phyloP scores from a whole-genome alignment of 1,140 invertebrate species.

The Scaptomyza hsui region DNA sequence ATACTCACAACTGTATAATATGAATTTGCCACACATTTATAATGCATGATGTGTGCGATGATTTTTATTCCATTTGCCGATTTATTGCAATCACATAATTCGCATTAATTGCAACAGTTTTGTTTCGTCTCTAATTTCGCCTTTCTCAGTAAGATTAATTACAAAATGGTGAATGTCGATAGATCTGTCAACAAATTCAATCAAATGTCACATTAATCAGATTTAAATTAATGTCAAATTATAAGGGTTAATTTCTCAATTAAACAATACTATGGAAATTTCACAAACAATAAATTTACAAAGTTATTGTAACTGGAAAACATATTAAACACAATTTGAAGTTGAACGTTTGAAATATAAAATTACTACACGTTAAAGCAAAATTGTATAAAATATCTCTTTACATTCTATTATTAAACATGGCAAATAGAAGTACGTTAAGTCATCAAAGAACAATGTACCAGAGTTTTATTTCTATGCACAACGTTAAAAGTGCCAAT shows the following conservation, averaged over 20 bases:
- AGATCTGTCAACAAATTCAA: background rate
- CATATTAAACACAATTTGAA: background rate
- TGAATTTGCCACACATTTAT: slow-evolving; percentile 9
- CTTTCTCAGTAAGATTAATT: background rate
- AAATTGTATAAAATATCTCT: slow-evolving; percentile 8
- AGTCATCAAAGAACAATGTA: background rate
- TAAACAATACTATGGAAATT: background rate
- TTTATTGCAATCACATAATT: slow-evolving; percentile 25
- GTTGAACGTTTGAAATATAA: background rate
- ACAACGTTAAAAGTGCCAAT: too few relatives aligned
- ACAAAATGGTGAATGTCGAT: background rate
- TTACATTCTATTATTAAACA: background rate
- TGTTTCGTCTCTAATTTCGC: background rate
- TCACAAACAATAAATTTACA: too few relatives aligned
- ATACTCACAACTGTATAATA: background rate
- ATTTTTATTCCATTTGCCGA: background rate
- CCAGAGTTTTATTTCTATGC: too few relatives aligned
- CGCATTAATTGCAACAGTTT: background rate
- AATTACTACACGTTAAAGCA: background rate
- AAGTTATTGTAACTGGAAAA: background rate
- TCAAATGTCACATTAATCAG: background rate
- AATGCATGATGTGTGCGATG: slow-evolving; percentile 12
- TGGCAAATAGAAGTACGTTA: background rate
- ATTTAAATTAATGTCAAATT: background rate
- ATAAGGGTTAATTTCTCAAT: too few relatives aligned